These are phyloP conservation scores for Machaerirhynchus nigripectus DNA, from an alignment of 2,113 vertebrate genomes.

Conservation along the genomic window DNA sequence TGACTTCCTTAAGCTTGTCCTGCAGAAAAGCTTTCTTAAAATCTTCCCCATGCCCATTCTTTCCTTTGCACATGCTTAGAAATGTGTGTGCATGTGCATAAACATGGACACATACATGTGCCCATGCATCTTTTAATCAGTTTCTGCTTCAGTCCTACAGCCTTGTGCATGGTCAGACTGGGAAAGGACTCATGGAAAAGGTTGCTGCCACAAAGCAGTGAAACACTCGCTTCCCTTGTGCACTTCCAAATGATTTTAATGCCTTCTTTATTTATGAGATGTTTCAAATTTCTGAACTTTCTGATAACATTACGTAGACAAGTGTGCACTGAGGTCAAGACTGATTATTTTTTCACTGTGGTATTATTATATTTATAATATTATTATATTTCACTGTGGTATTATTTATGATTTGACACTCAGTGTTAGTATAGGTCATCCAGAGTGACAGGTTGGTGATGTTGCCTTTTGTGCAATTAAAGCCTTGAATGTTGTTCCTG, in stretches of 20 bases:
- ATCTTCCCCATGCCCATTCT: not conserved
- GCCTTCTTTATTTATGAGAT: not conserved
- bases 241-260: not conserved
- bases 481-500: not conserved
- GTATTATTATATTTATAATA: too few species aligned
- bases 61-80: not conserved
- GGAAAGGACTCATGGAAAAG: not conserved
- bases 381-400: too few species aligned
- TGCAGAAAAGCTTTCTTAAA: not conserved
- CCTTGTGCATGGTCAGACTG: not conserved
- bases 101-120: fast-evolving
- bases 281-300: not conserved
- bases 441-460: not conserved
- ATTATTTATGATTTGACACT: slow-evolving; percentile 7
- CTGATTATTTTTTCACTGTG: not conserved
- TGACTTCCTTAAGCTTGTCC: slow-evolving; percentile 6
- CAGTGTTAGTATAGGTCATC: not conserved
- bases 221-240: fast-evolving
- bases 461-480: not conserved
- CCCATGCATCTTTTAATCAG: not conserved
- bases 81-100: not conserved
- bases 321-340: not conserved
- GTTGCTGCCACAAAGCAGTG: not conserved
- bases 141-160: not conserved
- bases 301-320: not conserved